Percentiles rank a stretch among this genome's conserved stretches.
These are phyloP conservation scores for Heptranchias perlo DNA, from an alignment of 2,113 vertebrate species.

Conservation along the genomic window DNA sequence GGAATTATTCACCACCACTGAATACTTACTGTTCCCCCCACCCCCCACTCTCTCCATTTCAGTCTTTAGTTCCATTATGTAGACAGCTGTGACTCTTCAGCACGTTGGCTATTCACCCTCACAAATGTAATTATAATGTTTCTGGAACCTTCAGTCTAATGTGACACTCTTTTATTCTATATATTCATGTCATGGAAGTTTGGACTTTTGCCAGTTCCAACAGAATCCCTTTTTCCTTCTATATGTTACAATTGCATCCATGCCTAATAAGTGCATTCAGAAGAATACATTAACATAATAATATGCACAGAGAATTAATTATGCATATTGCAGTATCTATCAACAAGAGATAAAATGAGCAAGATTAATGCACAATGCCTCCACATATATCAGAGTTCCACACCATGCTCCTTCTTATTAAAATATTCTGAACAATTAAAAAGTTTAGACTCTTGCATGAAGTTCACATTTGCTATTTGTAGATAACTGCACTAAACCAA, in stretches of 20 bases:
- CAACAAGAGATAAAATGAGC: not conserved
- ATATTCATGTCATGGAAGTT: not conserved
- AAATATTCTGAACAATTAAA: constrained; percentile 12
- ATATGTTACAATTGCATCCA: not conserved
- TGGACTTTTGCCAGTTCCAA: not conserved
- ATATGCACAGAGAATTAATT: not conserved
- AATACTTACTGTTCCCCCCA: not conserved
- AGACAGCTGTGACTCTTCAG: not conserved
- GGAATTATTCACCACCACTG: not conserved
- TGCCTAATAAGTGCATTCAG: not conserved
- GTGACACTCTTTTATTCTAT: not conserved
- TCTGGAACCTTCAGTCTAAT: not conserved
- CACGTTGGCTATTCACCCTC: not conserved
- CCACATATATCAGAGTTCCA: not conserved
- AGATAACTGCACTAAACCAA: not conserved
- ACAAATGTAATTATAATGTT: not conserved
- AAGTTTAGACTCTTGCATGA: not conserved
- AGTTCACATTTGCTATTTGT: not conserved
- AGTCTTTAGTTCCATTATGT: not conserved
- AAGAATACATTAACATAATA: constrained; percentile 19
- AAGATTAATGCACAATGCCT: not conserved
- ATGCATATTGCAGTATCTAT: not conserved
- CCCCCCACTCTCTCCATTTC: not conserved
- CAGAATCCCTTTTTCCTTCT: not conserved
- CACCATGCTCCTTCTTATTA: not conserved